Evolutionary conservation across 2,113 vertebrate species (phyloP).

Genomic region (Grus americana): DNA sequence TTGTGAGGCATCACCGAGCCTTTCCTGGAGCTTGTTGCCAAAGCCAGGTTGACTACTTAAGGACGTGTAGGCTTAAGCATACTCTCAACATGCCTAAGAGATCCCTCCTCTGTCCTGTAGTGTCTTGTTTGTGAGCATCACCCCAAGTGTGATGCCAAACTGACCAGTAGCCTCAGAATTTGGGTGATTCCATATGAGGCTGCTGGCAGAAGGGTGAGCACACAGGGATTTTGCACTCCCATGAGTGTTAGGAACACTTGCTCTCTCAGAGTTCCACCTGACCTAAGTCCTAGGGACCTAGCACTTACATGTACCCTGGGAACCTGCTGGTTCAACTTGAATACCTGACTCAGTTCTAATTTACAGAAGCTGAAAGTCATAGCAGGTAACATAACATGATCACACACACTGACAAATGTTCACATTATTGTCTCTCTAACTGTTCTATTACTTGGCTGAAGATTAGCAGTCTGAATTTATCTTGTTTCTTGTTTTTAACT

Average conservation of each 20-base stretch:
- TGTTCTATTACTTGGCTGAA: neutral
- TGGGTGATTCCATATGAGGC: neutral
- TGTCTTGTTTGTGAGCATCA: neutral
- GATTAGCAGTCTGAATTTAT: neutral
- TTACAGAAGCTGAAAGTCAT: neutral
- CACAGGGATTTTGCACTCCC: neutral
- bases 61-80: neutral
- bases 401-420: neutral
- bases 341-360: neutral
- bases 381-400: neutral
- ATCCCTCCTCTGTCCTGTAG: neutral
- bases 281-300: neutral
- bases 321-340: neutral
- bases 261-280: neutral
- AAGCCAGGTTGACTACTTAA: neutral
- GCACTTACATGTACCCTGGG: neutral
- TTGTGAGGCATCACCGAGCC: rapidly evolving
- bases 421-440: neutral
- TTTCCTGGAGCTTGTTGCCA: neutral
- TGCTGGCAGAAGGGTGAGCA: neutral
- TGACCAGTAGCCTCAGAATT: neutral
- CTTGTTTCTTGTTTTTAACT: neutral
- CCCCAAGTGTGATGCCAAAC: neutral
- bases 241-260: neutral
- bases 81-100: neutral